These are phyloP conservation scores for Tinamus guttatus DNA, from an alignment of 2,113 vertebrate genomes.

Conservation along the genomic window DNA sequence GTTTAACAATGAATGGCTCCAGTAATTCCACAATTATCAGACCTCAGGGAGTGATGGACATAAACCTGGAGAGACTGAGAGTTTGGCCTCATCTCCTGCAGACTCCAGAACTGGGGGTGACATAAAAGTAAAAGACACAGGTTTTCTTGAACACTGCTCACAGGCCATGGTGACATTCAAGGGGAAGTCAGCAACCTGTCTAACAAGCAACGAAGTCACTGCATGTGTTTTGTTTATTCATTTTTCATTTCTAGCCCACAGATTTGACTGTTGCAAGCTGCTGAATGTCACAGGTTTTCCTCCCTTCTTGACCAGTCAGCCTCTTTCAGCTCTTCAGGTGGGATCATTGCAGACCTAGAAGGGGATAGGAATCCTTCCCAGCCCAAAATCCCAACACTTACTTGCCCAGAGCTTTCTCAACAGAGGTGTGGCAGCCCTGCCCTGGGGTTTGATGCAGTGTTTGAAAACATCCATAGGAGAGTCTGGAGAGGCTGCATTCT, in stretches of 20 bases:
- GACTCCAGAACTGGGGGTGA: accelerated
- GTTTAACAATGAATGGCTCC: background rate
- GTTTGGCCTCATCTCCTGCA: background rate
- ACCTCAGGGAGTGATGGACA: accelerated
- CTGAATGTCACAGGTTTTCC: background rate
- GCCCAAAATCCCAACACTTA: background rate
- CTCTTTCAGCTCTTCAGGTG: background rate
- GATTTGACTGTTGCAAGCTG: accelerated
- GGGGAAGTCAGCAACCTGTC: background rate
- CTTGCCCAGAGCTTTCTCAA: background rate
- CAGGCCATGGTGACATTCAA: background rate
- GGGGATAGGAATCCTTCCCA: background rate
- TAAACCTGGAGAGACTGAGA: background rate
- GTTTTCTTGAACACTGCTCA: background rate
- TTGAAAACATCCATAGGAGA: background rate
- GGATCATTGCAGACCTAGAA: background rate
- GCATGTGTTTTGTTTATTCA: background rate
- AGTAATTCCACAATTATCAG: background rate
- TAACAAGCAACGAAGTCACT: background rate
- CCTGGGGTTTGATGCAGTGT: background rate
- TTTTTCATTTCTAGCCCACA: background rate
- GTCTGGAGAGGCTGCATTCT: background rate
- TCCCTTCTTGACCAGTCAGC: background rate
- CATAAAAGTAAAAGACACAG: background rate
- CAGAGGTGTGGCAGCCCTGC: background rate